Conservation (phyloP, 2,888 invertebrate genomes). For the Rhaphigaster nebulosa region DNA sequence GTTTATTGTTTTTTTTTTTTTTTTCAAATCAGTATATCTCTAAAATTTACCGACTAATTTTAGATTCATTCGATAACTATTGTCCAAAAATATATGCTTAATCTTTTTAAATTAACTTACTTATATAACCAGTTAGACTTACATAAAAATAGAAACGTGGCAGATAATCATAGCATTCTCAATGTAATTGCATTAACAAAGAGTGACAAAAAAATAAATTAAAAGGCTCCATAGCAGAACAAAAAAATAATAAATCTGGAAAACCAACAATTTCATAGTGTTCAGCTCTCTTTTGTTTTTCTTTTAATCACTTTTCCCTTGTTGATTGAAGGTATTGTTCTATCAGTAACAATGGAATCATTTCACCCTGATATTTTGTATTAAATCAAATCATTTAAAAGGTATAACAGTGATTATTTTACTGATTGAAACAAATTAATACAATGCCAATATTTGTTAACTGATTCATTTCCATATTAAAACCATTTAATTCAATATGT, state of each 20-base stretch:
- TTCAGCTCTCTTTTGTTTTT: neutral
- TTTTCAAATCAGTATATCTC: too few species aligned
- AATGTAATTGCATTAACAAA: neutral
- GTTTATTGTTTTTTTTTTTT: too few species aligned
- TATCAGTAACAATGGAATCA: neutral
- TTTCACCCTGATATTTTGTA: neutral
- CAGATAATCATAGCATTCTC: neutral
- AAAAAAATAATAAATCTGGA: neutral
- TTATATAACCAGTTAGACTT: too few species aligned
- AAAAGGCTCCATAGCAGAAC: neutral
- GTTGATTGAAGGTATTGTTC: slow-evolving; percentile 1
- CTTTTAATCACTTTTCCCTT: neutral
- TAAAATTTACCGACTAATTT: too few species aligned
- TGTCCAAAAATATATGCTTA: too few species aligned
- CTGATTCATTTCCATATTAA: neutral
- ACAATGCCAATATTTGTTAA: neutral
- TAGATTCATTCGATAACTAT: too few species aligned
- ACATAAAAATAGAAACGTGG: too few species aligned
- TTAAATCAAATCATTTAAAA: neutral
- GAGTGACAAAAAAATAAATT: neutral
- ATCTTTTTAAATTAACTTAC: too few species aligned
- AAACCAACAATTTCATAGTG: neutral
- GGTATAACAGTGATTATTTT: neutral
- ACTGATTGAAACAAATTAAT: neutral
- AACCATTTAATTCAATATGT: neutral